phyloP scores from a whole-genome alignment of 1,140 invertebrate genomes.

The Bombus cullumanus region DNA sequence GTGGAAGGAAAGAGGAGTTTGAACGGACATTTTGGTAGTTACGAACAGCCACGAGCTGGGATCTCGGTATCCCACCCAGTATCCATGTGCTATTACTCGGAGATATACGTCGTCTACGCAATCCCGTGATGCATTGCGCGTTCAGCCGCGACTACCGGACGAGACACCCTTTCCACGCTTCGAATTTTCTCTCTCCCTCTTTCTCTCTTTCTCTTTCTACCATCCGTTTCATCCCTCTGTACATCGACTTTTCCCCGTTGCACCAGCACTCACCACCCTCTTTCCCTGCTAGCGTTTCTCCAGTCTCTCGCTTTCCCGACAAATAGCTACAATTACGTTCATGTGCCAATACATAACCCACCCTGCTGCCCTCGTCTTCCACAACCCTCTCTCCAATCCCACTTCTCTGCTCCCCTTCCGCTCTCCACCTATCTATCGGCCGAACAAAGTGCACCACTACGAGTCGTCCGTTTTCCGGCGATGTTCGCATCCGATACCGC shows the following conservation, averaged over 20 bases:
- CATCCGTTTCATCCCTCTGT: constrained; percentile 29
- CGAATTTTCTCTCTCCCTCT: constrained; percentile 17
- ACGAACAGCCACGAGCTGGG: constrained; percentile 20
- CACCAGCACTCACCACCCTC: constrained; percentile 22
- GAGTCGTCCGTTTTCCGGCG: not conserved
- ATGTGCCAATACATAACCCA: constrained; percentile 75
- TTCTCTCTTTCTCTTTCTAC: constrained; percentile 15
- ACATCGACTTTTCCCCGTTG: constrained; percentile 46
- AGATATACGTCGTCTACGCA: constrained; percentile 77
- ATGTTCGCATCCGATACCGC: constrained; percentile 4
- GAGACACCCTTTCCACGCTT: constrained; percentile 66
- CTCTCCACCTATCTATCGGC: not conserved
- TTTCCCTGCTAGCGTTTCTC: constrained; percentile 47
- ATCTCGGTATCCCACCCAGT: constrained; percentile 45
- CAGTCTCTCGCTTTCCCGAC: constrained; percentile 68
- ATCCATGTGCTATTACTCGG: constrained; percentile 69
- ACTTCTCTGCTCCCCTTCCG: not conserved
- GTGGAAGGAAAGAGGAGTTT: constrained; percentile 53
- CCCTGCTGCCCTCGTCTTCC: constrained; percentile 40
- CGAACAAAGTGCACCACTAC: not conserved
- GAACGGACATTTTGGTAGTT: constrained; percentile 64
- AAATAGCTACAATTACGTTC: constrained; percentile 79
- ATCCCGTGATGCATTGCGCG: constrained; percentile 78
- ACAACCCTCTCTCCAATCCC: not conserved
- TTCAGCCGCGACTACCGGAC: constrained; percentile 67